These are phyloP conservation scores for Thamnophis elegans DNA, from an alignment of 2,797 vertebrate species.

Conservation along the genomic window DNA sequence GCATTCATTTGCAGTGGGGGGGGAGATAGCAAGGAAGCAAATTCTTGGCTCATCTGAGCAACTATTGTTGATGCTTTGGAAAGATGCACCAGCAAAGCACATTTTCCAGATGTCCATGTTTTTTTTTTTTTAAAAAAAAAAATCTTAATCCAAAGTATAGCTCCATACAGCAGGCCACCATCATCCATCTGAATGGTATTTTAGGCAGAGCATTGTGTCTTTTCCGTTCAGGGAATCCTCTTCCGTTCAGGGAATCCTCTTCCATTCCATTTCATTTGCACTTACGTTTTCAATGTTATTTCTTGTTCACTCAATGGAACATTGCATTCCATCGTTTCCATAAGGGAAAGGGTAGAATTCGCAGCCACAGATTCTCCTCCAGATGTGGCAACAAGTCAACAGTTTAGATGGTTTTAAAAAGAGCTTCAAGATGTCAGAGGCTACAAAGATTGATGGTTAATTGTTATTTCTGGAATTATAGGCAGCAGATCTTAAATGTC, in stretches of 20 bases:
- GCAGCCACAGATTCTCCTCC: not conserved
- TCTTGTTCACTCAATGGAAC: not conserved
- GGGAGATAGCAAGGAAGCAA: conserved; percentile 31
- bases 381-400: not conserved
- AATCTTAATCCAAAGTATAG: not conserved
- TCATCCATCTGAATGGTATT: too few relatives aligned
- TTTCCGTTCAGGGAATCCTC: not conserved
- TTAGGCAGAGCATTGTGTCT: not conserved
- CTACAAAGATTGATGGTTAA: not conserved
- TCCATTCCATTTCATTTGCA: not conserved
- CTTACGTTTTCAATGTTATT: not conserved
- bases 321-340: not conserved
- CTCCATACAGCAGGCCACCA: not conserved
- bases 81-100: conserved; percentile 1
- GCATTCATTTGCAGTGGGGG: conserved; percentile 28
- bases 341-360: not conserved
- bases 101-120: not conserved
- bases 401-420: not conserved
- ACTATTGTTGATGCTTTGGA: not conserved
- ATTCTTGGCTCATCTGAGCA: conserved; percentile 30
- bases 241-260: not conserved
- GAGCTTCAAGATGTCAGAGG: not conserved
- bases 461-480: not conserved
- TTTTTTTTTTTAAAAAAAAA: not conserved
- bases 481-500: not conserved